A percentile compares a stretch with the other conserved stretches of the same genome.
Evolutionary conservation across 2,888 invertebrate genomes (phyloP).

Genomic region (Drosophila quinaria): DNA sequence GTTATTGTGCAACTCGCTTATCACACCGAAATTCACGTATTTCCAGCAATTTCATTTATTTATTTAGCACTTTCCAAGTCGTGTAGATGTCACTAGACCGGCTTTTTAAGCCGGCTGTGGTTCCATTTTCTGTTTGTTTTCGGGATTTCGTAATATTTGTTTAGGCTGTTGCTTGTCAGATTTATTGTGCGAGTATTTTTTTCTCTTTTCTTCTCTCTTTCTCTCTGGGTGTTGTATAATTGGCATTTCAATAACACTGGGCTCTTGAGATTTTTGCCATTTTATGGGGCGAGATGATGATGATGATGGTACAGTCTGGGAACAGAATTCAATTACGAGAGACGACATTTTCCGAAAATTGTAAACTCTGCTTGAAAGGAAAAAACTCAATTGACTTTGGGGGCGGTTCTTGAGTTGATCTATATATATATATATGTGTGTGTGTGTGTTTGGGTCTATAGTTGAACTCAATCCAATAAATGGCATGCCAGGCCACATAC

Average conservation of each 20-base stretch:
- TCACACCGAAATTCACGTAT: constrained; percentile 60
- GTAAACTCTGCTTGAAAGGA: constrained; percentile 14
- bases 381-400: constrained; percentile 57
- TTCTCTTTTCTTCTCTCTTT: neutral
- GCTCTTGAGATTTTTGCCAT: constrained; percentile 51
- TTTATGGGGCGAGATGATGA: neutral
- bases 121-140: constrained; percentile 47
- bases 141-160: constrained; percentile 71
- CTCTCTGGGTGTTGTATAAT: constrained; percentile 59
- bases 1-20: constrained; percentile 47
- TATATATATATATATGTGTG: neutral
- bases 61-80: constrained; percentile 73
- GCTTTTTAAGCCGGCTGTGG: constrained; percentile 69
- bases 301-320: constrained; percentile 23
- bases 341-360: constrained; percentile 42
- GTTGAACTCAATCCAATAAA: constrained; percentile 73
- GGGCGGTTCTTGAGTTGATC: constrained; percentile 23
- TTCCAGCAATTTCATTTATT: constrained; percentile 63
- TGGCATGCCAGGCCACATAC: constrained; percentile 64
- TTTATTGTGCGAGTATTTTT: constrained; percentile 43
- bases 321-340: constrained; percentile 48
- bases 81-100: constrained; percentile 55
- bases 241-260: constrained; percentile 69
- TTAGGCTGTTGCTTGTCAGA: constrained; percentile 68
- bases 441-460: constrained; percentile 7